Conservation (phyloP, 2,113 vertebrate species). For the Seriola aureovittata region DNA sequence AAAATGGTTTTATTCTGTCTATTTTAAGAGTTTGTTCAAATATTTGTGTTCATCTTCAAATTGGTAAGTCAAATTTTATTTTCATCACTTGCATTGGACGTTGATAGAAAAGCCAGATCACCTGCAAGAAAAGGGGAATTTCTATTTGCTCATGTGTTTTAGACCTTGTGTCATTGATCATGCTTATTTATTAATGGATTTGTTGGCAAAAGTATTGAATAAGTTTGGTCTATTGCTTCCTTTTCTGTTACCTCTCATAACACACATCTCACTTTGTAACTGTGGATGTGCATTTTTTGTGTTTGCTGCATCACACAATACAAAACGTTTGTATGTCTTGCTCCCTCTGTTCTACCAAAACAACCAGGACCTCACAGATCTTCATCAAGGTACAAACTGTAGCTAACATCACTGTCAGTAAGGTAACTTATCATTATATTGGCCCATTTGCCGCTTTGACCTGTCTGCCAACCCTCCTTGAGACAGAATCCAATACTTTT, state of each 20-base stretch:
- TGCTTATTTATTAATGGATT: background rate
- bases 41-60: no score
- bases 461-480: background rate
- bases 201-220: background rate
- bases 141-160: no score
- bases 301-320: background rate
- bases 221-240: background rate
- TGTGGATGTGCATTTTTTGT: no score
- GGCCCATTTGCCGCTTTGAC: slow-evolving; percentile 16
- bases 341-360: background rate
- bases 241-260: background rate
- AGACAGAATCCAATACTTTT: slow-evolving; percentile 13
- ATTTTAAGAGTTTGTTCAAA: no score
- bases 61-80: no score
- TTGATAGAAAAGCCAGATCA: no score
- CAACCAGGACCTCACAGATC: background rate
- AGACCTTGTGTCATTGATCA: no score
- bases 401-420: slow-evolving; percentile 3
- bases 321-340: background rate
- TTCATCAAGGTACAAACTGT: background rate
- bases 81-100: no score
- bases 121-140: no score
- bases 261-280: no score
- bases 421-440: slow-evolving; percentile 23
- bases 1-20: no score